phyloP scores from a whole-genome alignment of 2,113 vertebrate genomes.

The Zonotrichia leucophrys region DNA sequence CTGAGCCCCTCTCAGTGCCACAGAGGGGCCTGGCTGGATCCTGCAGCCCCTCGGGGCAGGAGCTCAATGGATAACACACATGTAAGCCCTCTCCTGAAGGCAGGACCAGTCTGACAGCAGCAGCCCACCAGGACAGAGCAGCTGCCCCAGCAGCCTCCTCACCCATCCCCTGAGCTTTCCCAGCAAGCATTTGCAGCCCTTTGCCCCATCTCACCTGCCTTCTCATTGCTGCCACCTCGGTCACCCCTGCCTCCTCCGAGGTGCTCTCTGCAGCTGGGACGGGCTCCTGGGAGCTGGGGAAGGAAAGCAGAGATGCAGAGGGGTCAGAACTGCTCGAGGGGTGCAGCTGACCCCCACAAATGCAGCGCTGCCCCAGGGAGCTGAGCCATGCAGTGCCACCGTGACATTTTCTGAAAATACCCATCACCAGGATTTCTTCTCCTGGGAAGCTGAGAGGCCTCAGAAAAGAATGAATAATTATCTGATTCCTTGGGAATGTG shows the following conservation, averaged over 20 bases:
- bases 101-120: neutral
- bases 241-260: neutral
- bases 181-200: neutral
- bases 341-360: neutral
- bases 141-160: neutral
- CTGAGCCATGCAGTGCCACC: neutral
- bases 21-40: neutral
- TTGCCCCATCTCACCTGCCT: slow-evolving; percentile 47
- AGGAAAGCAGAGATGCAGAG: neutral
- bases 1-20: neutral
- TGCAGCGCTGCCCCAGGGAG: accelerated
- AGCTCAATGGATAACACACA: neutral
- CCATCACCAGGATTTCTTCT: too few relatives aligned
- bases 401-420: too few relatives aligned
- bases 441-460: too few relatives aligned
- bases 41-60: neutral
- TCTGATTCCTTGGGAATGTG: too few relatives aligned
- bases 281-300: slow-evolving; percentile 1
- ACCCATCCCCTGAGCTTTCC: neutral
- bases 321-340: neutral
- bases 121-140: neutral
- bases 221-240: slow-evolving; percentile 51
- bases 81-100: neutral
- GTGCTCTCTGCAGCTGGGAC: neutral
- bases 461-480: too few relatives aligned